A percentile compares a stretch with the other conserved stretches of the same genome.
These are phyloP conservation scores for Callorhinus ursinus DNA, from an alignment of 2,113 vertebrate species.

Conservation along the genomic window DNA sequence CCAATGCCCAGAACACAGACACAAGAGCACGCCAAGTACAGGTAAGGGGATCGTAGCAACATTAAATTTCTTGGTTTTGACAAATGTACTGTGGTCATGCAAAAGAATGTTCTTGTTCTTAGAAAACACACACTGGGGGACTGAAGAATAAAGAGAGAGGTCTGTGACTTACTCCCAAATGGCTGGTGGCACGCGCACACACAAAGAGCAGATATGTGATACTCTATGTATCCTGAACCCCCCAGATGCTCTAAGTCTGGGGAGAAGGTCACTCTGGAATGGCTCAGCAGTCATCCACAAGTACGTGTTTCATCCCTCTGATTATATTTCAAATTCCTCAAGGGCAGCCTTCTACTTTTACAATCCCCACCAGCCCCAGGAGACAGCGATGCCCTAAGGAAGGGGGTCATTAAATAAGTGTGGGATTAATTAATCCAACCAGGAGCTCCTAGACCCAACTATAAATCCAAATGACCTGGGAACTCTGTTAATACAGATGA, in stretches of 20 bases:
- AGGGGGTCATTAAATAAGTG: neutral
- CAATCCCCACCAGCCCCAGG: neutral
- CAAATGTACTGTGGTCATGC: neutral
- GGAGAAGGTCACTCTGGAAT: neutral
- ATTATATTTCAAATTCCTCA: neutral
- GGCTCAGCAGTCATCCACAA: neutral
- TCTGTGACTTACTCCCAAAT: neutral
- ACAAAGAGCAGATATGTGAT: neutral
- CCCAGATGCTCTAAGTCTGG: neutral
- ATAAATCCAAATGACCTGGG: neutral
- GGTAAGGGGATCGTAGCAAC: neutral
- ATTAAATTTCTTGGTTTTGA: neutral
- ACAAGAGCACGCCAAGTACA: neutral
- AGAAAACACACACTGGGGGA: neutral
- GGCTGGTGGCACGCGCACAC: neutral
- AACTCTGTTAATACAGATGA: neutral
- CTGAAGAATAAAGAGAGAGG: neutral
- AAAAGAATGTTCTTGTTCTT: neutral
- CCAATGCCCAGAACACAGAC: fast-evolving
- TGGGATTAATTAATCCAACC: neutral
- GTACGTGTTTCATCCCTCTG: neutral
- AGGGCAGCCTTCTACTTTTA: neutral
- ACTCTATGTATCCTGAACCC: neutral
- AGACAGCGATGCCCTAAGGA: neutral
- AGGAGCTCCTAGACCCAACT: neutral